Evolutionary conservation across 2,888 invertebrate species (phyloP), one percentile per base, ranked within the genome.

Genomic region (Melanostoma scalare): DNA sequence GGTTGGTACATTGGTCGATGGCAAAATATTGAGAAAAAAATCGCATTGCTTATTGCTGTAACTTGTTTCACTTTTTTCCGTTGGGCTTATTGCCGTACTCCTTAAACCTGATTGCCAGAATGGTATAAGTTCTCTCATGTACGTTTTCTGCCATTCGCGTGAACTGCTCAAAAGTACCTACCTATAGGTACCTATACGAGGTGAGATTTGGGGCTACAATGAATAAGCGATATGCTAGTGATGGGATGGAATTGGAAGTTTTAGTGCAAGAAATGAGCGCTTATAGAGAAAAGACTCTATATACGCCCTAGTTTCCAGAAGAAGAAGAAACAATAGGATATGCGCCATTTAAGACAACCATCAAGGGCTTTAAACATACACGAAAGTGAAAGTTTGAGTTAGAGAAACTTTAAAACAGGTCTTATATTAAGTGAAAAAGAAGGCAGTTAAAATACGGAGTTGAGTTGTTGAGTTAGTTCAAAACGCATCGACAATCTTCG

Each of bases 31-130:
- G 42, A 35, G 8, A 46, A 2, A 61, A 35, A 2, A 5, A 35
- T 61, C 20, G 1, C 20, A 20, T 20, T 20, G 20, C 31, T 52
- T 6, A 48, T 36, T 69, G 31, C 53, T 77, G 48, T 56, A 40
- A 61, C 53, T 67, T 44, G 58, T 30, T 52, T 60, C 48, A 20
- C 53, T 56, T 40, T 50, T 63, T 56, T 48, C 58, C 65, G 73
- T 63, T 77, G 72, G 73, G 71, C 79, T 79, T 74, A 79, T 71
- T 74, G 74, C 69, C 78, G 84, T 75, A 75, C 79, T 71, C 79
- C 84, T 84, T 79, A 79, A 84, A 84, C 84, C 69, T 79, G 60
- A 73, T 42, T 56, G 53, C 40, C 33, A 36, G 55, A 63, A 68
- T 56, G 30, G 58, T 74, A 44, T 52, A 50, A 69, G 73, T 56